These are phyloP conservation scores for Folsomia candida DNA, from an alignment of 2,888 invertebrate genomes.

Conservation along the genomic window DNA sequence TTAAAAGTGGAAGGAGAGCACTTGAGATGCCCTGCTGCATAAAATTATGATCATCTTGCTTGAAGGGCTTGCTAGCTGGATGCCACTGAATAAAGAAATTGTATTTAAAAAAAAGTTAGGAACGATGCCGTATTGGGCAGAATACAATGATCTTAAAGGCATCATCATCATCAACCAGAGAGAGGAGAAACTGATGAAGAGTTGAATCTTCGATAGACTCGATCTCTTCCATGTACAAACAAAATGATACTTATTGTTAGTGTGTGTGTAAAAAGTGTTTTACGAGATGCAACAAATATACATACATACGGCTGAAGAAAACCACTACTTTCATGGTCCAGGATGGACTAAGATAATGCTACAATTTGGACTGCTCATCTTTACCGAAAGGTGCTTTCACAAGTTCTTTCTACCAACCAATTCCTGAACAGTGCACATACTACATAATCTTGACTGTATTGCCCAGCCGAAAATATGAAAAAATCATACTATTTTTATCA, in stretches of 20 bases:
- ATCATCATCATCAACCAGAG: neutral
- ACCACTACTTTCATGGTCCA: neutral
- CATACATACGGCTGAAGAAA: neutral
- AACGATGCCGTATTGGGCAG: neutral
- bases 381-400: neutral
- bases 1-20: neutral
- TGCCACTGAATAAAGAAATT: neutral
- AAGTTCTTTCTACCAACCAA: no score
- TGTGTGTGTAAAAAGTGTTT: neutral
- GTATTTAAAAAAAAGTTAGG: constrained; percentile 1
- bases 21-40: neutral
- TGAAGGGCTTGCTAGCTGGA: neutral
- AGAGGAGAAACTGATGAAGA: neutral
- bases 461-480: no score
- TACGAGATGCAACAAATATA: neutral
- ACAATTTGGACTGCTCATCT: neutral
- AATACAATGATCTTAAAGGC: neutral
- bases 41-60: neutral
- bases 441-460: no score
- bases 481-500: no score
- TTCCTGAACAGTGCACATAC: no score
- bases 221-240: neutral
- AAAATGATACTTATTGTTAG: neutral
- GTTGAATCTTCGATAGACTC: neutral
- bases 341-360: neutral